phyloP scores from a whole-genome alignment of 2,797 vertebrate genomes.

The Adelosebastes latens region DNA sequence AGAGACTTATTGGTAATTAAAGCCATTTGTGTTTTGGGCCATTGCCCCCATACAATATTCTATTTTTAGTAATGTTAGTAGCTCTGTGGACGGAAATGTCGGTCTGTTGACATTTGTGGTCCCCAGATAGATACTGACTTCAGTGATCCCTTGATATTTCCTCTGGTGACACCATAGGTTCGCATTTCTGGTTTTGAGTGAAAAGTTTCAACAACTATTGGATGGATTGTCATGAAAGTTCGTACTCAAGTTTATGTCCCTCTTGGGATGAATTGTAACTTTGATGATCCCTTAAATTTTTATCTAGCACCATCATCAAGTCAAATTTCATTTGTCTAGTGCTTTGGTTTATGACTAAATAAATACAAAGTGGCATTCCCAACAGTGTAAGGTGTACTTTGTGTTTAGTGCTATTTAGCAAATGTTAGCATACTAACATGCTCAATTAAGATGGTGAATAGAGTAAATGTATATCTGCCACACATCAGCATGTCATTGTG shows the following conservation, averaged over 20 bases:
- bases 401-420: not conserved
- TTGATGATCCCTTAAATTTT: not conserved
- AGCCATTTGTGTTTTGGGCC: not conserved
- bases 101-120: not conserved
- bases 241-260: not conserved
- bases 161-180: not conserved
- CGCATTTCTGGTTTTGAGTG: not conserved
- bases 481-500: not conserved
- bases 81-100: not conserved
- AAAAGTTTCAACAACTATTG: not conserved
- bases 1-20: slow-evolving; percentile 13
- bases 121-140: not conserved
- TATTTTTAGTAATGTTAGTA: not conserved
- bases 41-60: not conserved
- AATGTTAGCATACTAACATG: not conserved
- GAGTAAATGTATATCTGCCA: not conserved
- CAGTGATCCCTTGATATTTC: not conserved
- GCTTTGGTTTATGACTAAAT: not conserved
- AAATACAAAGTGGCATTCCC: not conserved
- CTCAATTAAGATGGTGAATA: not conserved
- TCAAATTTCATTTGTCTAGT: not conserved
- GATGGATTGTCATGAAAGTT: not conserved
- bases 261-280: not conserved
- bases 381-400: not conserved
- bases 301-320: not conserved